phyloP scores from a whole-genome alignment of 1,140 invertebrate species.

The Rhagoletis zephyria region DNA sequence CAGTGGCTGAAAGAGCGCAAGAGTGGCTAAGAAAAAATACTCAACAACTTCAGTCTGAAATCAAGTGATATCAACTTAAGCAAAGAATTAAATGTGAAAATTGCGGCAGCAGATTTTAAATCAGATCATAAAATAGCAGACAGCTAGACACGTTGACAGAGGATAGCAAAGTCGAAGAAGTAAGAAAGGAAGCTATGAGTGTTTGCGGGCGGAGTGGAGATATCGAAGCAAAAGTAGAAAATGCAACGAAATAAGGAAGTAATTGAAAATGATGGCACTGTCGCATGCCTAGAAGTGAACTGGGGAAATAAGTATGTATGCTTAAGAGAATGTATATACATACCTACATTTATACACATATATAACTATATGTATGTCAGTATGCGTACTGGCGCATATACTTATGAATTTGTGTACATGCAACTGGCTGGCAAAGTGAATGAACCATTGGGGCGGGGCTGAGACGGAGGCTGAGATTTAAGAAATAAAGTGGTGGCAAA shows the following conservation, averaged over 20 bases:
- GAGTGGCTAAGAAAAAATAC: not conserved
- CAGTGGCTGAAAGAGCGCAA: not conserved
- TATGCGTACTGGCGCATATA: not conserved
- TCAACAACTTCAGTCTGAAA: not conserved
- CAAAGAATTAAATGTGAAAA: conserved; percentile 38
- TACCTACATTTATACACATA: not conserved
- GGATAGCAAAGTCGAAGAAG: not conserved
- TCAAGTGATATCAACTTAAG: conserved; percentile 16
- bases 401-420: not conserved
- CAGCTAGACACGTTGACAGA: not conserved
- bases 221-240: not conserved
- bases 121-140: conserved; percentile 47
- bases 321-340: not conserved
- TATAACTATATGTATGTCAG: no score
- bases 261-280: conserved; percentile 31
- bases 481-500: not conserved
- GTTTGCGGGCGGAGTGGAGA: not conserved
- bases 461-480: not conserved
- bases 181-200: not conserved
- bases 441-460: conserved; percentile 16
- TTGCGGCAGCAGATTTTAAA: conserved; percentile 44
- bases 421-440: not conserved
- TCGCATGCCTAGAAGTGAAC: not conserved
- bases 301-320: not conserved
- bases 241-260: conserved; percentile 31